Evolutionary conservation across 2,797 vertebrate species (phyloP).

Genomic region (Melopsittacus undulatus): DNA sequence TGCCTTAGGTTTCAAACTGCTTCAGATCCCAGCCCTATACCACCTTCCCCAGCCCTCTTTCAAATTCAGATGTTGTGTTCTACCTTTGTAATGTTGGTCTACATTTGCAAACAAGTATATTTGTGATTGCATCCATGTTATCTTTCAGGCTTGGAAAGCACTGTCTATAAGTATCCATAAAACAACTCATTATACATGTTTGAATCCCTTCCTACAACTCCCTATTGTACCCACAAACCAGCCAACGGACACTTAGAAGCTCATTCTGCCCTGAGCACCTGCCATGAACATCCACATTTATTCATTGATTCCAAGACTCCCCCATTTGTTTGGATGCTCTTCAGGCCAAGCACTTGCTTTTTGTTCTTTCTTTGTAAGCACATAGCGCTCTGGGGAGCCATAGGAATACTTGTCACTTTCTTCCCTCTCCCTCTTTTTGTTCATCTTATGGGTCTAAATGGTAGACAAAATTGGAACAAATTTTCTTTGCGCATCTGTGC

Average conservation of each 20-base stretch:
- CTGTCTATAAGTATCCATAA: background rate
- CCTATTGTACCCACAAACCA: background rate
- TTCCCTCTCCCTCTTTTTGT: background rate
- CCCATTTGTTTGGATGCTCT: background rate
- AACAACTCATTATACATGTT: background rate
- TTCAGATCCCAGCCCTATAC: background rate
- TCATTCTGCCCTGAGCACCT: background rate
- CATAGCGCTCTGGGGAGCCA: background rate
- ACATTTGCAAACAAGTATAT: background rate
- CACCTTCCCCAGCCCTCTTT: background rate
- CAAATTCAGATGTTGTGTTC: background rate
- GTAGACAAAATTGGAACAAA: background rate
- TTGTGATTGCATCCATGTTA: background rate
- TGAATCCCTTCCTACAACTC: background rate
- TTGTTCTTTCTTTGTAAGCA: background rate
- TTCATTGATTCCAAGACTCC: background rate
- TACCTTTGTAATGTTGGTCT: background rate
- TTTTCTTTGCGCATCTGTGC: background rate
- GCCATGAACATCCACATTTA: fast-evolving
- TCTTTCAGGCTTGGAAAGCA: background rate
- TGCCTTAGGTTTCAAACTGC: background rate
- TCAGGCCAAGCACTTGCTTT: background rate
- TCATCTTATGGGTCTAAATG: background rate
- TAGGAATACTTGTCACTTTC: background rate
- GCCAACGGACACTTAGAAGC: background rate